Base-by-base conservation (phyloP, 2,797 vertebrate species). In the Anguilla pacifica region DNA sequence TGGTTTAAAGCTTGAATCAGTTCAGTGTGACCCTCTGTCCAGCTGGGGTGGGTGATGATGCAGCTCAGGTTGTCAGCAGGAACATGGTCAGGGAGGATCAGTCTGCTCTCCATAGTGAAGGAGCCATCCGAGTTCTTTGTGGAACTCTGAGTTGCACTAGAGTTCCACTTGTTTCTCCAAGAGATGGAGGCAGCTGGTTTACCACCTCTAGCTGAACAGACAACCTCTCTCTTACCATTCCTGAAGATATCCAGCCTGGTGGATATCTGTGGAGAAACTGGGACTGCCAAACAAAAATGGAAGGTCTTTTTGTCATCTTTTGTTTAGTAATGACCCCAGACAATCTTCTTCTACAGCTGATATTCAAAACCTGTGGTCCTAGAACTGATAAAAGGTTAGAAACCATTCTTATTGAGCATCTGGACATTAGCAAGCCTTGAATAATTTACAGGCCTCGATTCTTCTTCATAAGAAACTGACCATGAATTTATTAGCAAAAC, bases 121-220 rank as follows among this genome's bases (percentile, higher is more conserved):
- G 51, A 88, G 67, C 92, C 93, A 2, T 90, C 49, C 22, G 39
- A 5, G 0, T 7, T n/a, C 0, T 0, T 0, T 0, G 0, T 0
- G 9, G 31, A 51, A 31, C 0, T 86, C 59, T 53, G 59, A 46
- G 81, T 85, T 2, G 1, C 7, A 10, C 28, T 5, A 9, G 9
- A 2, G 72, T 90, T 92, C 46, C 46, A 89, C 0, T 0, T 0
- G 0, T 87, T 49, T 86, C 28, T 91, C 96, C 95, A 96, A 49
- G 67, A 88, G 87, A 96, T 92, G 43, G 57, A 91, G 86, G 96
- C 94, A 6, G 90, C 90, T 70, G 93, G 94, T 81, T 90, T 91
- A 83, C 93, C 95, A 70, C 83, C 31, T 35, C 87, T 90, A 11
- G 94, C 94, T 83, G 4, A 88, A 87, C 96, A 96, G 57, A 96